Evolutionary conservation across 2,113 vertebrate species (phyloP).

Genomic region (Hippolais icterina): DNA sequence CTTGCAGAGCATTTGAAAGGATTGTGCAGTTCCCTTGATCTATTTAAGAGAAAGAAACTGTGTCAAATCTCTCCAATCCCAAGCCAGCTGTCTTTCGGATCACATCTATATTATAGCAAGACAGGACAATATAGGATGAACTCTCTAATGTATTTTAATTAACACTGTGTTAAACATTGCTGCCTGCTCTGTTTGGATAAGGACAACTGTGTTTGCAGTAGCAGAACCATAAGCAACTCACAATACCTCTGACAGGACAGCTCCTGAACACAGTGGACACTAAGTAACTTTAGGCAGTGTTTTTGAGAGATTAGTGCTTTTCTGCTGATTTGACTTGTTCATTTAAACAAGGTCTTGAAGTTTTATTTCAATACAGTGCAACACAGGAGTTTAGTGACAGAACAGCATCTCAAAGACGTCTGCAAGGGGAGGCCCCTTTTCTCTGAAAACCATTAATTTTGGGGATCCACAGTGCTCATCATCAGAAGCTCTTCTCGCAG

Average conservation of each 20-base stretch:
- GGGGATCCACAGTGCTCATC: background rate
- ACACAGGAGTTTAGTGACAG: background rate
- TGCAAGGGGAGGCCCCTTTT: background rate
- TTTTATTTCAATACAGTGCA: background rate
- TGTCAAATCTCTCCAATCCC: constrained; percentile 54
- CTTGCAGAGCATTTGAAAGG: constrained; percentile 35
- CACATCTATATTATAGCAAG: constrained; percentile 29
- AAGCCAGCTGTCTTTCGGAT: constrained; percentile 40
- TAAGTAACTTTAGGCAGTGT: background rate
- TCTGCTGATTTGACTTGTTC: background rate
- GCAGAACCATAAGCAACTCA: background rate
- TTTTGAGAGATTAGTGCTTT: background rate
- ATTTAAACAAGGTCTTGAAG: background rate
- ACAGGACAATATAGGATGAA: background rate
- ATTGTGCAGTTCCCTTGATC: constrained; percentile 39
- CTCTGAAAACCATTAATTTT: background rate
- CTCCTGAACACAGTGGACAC: background rate
- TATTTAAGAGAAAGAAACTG: constrained; percentile 59
- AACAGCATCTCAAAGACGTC: background rate
- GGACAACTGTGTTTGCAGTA: background rate
- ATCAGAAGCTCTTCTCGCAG: background rate
- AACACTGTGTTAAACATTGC: background rate
- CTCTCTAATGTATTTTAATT: constrained; percentile 12
- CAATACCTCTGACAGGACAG: background rate
- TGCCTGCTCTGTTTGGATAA: background rate